These are phyloP conservation scores for Amphimallon solstitiale DNA, from an alignment of 2,888 invertebrate species.

Conservation along the genomic window DNA sequence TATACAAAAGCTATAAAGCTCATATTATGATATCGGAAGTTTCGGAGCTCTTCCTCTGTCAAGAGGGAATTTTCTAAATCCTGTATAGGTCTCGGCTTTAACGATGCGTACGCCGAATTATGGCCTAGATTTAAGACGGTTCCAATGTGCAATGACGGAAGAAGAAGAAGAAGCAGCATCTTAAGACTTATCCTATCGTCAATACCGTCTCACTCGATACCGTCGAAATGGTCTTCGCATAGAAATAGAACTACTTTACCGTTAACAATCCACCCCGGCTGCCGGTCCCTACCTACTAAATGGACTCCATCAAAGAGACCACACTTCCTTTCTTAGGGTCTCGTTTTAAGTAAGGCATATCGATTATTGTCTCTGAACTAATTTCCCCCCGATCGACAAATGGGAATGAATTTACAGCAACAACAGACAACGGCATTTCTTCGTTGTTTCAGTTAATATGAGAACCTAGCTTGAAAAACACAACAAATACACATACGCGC, in stretches of 20 bases:
- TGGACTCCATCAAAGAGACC: conserved; percentile 54
- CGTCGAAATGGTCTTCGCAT: conserved; percentile 28
- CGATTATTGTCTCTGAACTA: conserved; percentile 27
- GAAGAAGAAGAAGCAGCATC: conserved; percentile 28
- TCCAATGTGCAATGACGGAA: conserved; percentile 25
- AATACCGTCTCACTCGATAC: conserved; percentile 31
- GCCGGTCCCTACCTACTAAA: conserved; percentile 44
- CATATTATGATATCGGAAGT: too few relatives aligned
- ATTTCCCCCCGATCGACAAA: neutral
- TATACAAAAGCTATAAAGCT: too few relatives aligned
- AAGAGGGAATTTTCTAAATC: conserved; percentile 1
- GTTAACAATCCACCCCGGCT: conserved; percentile 26
- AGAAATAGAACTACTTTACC: conserved; percentile 37
- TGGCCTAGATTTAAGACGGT: conserved; percentile 22
- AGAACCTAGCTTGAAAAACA: neutral
- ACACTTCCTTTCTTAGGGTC: conserved; percentile 44
- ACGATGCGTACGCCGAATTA: conserved; percentile 28
- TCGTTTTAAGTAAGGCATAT: conserved; percentile 24
- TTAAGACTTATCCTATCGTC: conserved; percentile 35
- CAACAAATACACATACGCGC: too few relatives aligned
- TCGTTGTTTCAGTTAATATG: conserved; percentile 1
- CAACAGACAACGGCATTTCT: neutral
- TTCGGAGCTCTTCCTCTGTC: too few relatives aligned
- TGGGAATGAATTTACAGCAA: neutral
- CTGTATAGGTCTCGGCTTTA: conserved; percentile 25